These are phyloP conservation scores for Pandemis corylana DNA, from an alignment of 2,888 invertebrate genomes.

Conservation along the genomic window DNA sequence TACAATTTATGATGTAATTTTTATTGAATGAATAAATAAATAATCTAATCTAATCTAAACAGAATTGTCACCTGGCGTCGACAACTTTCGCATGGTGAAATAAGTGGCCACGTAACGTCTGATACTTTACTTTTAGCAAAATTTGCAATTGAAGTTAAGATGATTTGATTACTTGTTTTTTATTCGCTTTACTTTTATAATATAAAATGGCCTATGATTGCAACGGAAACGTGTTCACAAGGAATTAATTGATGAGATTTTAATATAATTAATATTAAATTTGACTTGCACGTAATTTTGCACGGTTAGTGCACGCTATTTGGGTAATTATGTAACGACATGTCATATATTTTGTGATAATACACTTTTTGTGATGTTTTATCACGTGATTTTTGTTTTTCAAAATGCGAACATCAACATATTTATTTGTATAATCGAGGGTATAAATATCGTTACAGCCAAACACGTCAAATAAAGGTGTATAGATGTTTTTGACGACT, in stretches of 20 bases:
- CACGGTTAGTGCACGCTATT: conserved; percentile 16
- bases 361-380: conserved; percentile 8
- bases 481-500: too few species aligned
- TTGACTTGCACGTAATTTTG: conserved; percentile 25
- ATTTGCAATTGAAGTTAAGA: too few species aligned
- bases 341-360: not conserved
- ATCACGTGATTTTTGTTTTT: not conserved
- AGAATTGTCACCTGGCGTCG: too few species aligned
- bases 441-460: too few species aligned
- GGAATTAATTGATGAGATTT: conserved; percentile 5
- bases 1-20: too few species aligned
- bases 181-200: not conserved
- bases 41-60: too few species aligned
- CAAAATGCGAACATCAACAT: not conserved
- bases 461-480: too few species aligned
- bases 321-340: not conserved
- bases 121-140: too few species aligned
- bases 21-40: too few species aligned
- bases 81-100: too few species aligned
- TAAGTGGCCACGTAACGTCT: too few species aligned
- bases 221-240: not conserved
- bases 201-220: not conserved
- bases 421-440: too few species aligned
- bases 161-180: not conserved
- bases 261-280: conserved; percentile 10